Conservation (phyloP, 2,888 invertebrate species). For the Lasioglossum figueresi region DNA sequence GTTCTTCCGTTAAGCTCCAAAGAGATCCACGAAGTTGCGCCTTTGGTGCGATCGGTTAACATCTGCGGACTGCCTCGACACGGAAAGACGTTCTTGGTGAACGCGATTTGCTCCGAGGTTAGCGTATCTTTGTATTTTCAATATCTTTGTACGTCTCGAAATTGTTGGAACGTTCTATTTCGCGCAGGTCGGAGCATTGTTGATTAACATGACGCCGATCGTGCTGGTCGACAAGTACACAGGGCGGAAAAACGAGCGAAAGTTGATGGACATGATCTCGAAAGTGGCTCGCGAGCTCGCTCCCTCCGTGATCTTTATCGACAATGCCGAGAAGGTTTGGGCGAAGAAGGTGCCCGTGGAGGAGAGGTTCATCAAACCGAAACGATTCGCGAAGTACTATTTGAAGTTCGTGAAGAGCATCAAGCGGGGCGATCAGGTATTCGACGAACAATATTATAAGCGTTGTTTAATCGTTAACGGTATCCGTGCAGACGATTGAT, state of each 20-base stretch:
- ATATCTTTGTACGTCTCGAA: neutral
- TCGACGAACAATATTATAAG: neutral
- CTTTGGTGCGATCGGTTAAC: constrained; percentile 81
- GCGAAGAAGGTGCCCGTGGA: constrained; percentile 88
- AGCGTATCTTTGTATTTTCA: neutral
- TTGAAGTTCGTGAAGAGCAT: constrained; percentile 90
- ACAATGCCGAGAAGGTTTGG: constrained; percentile 89
- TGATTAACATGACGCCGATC: constrained; percentile 91
- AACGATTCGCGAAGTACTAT: constrained; percentile 88
- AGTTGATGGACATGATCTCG: constrained; percentile 87
- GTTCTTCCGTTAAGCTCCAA: constrained; percentile 86
- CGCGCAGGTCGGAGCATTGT: constrained; percentile 87
- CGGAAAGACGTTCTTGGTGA: constrained; percentile 90
- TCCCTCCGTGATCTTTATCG: constrained; percentile 90
- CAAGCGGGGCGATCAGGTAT: constrained; percentile 85
- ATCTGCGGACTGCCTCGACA: constrained; percentile 89
- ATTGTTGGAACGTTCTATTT: neutral
- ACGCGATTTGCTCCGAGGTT: constrained; percentile 90
- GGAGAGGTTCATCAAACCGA: constrained; percentile 88
- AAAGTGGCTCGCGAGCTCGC: constrained; percentile 89
- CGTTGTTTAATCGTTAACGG: neutral
- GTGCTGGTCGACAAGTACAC: constrained; percentile 89
- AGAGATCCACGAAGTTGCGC: constrained; percentile 75
- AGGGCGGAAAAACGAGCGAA: constrained; percentile 88
- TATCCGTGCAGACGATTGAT: neutral